Conservation (phyloP, 2,888 invertebrate species). For the Dione juno region DNA sequence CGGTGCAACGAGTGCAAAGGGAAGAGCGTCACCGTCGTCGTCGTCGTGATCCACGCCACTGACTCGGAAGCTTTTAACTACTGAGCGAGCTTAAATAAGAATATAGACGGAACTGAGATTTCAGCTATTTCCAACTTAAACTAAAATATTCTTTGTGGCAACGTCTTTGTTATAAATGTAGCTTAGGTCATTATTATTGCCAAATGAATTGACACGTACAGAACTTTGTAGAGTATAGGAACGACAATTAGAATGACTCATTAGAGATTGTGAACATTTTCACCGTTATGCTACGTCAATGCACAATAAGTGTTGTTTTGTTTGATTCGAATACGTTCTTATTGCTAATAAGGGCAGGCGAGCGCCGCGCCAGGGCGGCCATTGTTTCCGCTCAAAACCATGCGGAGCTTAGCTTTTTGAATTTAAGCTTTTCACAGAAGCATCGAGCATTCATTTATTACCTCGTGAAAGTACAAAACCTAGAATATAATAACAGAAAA, state of each 20-base stretch:
- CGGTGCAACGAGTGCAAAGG: neutral
- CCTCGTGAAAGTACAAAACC: constrained; percentile 26
- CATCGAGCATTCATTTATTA: constrained; percentile 33
- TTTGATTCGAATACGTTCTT: constrained; percentile 21
- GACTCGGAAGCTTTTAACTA: constrained; percentile 10
- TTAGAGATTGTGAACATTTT: neutral
- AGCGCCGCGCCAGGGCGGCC: neutral
- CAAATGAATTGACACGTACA: neutral
- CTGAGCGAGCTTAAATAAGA: neutral
- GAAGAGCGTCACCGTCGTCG: neutral
- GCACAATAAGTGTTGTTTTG: constrained; percentile 20
- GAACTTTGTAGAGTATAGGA: neutral
- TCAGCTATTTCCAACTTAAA: neutral
- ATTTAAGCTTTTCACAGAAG: constrained; percentile 30
- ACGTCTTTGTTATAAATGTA: too few species aligned
- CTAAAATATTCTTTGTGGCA: neutral
- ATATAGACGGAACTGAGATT: neutral
- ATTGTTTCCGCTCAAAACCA: constrained; percentile 29
- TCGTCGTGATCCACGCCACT: constrained; percentile 6
- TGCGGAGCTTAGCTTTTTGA: constrained; percentile 32
- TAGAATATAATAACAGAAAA: constrained; percentile 27
- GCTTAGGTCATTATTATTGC: neutral
- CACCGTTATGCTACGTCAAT: constrained; percentile 14
- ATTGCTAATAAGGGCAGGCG: constrained; percentile 16
- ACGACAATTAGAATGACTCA: constrained; percentile 7